Evolutionary conservation across 1,140 invertebrate genomes (phyloP), one percentile per base, ranked within the genome.

Genomic region (Calliphora vicina): DNA sequence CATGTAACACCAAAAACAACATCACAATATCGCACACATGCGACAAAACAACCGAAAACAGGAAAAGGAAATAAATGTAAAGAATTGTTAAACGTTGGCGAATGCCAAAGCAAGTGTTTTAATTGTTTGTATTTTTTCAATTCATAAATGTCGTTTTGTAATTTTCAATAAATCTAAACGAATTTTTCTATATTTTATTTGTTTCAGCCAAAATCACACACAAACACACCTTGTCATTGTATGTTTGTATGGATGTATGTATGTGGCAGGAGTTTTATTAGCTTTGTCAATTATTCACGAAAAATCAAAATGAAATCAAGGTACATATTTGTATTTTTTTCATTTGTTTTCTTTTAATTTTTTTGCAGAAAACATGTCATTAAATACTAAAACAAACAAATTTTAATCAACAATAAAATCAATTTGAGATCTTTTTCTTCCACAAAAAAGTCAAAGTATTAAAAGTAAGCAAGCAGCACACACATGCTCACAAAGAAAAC

Each of bases 81-180:
- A 67, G 61, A 67, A 76, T 76, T 76, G 29, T 76, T 73, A 35
- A 76, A 67, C n/a, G 61, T 25, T 67, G 10, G 10, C 50, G 15
- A 25, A 23, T 23, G 61, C 20, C 61, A 67, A 67, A 67, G 61
- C 61, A 67, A 67, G 61, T 67, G 61, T 67, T 67, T 67, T 67
- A 67, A 67, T 67, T 67, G 61, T 67, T 67, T 50, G 45, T 12
- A n/a, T 67, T 67, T 67, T 67, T 23, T 61, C 13, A 61, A 17
- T 61, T 61, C 50, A 61, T n/a, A 61, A 61, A 61, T 61, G 50
- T 17, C n/a, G 5, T 61, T 61, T 23, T 67, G 61, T 50, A 50
- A 17, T 50, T 50, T 50, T 50, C 8, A 15, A 50, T 50, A 50
- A 12, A 50, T 12, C 45, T 50, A 50, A 6, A 50, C 8, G 45